phyloP scores from a whole-genome alignment of 2,888 invertebrate species.

The Brenthis daphne region DNA sequence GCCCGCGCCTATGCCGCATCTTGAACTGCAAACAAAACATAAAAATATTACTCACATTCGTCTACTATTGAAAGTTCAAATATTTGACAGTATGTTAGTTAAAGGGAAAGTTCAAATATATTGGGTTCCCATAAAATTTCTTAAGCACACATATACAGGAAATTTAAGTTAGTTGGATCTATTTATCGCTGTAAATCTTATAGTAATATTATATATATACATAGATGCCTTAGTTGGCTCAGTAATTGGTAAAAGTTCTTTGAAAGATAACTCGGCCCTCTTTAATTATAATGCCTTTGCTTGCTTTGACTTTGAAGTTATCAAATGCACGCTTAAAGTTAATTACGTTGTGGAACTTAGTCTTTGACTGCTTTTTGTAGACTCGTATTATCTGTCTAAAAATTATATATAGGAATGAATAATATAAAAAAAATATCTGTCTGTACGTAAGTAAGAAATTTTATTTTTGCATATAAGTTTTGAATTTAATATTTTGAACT shows the following conservation, averaged over 20 bases:
- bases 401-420: no score
- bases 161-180: neutral
- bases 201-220: neutral
- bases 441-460: no score
- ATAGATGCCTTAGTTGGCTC: neutral
- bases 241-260: neutral
- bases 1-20: slow-evolving; percentile 70
- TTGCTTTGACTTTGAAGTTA: neutral
- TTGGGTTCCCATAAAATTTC: slow-evolving; percentile 34
- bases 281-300: slow-evolving; percentile 7
- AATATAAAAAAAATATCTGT: no score
- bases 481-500: no score
- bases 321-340: neutral
- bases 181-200: neutral
- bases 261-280: neutral
- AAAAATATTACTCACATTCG: slow-evolving; percentile 40
- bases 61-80: slow-evolving; percentile 49
- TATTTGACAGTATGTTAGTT: slow-evolving; percentile 45
- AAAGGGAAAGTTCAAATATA: slow-evolving; percentile 47
- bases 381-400: neutral
- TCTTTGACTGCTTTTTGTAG: neutral
- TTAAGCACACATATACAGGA: slow-evolving; percentile 10
- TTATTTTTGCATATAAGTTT: no score
- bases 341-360: neutral
- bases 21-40: slow-evolving; percentile 67